These are phyloP conservation scores for Drosophila mimetica DNA, from an alignment of 2,888 invertebrate species.

Conservation along the genomic window DNA sequence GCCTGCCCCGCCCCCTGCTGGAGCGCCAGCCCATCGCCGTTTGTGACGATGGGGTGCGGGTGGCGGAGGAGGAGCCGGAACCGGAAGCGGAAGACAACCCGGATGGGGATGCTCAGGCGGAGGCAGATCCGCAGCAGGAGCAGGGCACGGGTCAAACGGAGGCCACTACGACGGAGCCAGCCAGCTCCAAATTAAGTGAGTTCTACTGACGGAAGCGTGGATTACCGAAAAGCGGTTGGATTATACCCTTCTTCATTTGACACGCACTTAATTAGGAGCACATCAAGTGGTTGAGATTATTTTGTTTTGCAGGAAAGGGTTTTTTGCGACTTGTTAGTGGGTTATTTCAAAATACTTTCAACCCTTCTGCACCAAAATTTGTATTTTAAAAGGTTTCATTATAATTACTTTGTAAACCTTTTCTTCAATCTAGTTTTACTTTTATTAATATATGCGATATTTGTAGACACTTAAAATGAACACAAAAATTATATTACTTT, in stretches of 20 bases:
- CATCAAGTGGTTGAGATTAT: background rate
- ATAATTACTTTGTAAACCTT: no score
- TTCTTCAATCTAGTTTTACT: no score
- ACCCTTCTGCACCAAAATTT: no score
- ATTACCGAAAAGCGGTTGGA: background rate
- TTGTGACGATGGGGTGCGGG: slow-evolving; percentile 67
- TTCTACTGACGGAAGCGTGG: slow-evolving; percentile 22
- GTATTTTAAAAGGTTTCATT: no score
- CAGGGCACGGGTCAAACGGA: background rate
- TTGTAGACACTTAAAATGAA: no score
- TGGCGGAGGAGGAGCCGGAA: slow-evolving; percentile 50
- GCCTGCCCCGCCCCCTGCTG: slow-evolving; percentile 78
- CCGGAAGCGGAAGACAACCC: slow-evolving; percentile 41
- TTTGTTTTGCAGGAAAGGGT: background rate
- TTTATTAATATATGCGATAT: no score
- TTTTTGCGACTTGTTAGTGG: no score
- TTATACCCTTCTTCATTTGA: background rate
- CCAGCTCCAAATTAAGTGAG: slow-evolving; percentile 36
- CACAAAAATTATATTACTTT: no score
- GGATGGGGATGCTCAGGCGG: slow-evolving; percentile 32
- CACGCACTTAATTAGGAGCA: background rate
- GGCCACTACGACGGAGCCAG: slow-evolving; percentile 4
- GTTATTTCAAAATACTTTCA: no score
- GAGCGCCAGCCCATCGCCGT: slow-evolving; percentile 69
- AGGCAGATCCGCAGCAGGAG: slow-evolving; percentile 32